A percentile compares a stretch with the other conserved stretches of the same genome.
phyloP scores from a whole-genome alignment of 1,140 invertebrate genomes.

The Riptortus pedestris region DNA sequence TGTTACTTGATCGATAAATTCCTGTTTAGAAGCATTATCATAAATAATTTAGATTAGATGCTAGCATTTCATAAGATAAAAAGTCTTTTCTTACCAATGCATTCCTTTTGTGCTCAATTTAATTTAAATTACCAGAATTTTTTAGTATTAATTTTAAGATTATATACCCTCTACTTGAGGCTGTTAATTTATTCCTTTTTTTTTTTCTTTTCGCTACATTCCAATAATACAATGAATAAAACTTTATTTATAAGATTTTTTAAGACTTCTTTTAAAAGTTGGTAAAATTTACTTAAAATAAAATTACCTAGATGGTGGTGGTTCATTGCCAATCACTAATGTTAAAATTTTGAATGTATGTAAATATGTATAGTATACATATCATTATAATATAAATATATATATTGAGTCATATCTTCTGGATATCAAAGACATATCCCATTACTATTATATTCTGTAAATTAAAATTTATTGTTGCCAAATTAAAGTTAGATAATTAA shows the following conservation, averaged over 20 bases:
- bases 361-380: conserved; percentile 16
- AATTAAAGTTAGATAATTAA: conserved; percentile 10
- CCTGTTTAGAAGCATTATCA: background rate
- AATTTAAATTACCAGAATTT: conserved; percentile 1
- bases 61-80: background rate
- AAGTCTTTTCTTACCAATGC: background rate
- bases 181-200: too few species aligned
- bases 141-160: conserved; percentile 3
- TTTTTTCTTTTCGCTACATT: too few species aligned
- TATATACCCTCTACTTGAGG: too few species aligned
- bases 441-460: conserved; percentile 6
- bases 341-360: too few species aligned
- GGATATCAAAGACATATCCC: conserved; percentile 17
- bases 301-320: background rate
- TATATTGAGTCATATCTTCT: conserved; percentile 7
- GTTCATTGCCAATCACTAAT: background rate
- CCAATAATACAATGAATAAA: too few species aligned
- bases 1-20: background rate
- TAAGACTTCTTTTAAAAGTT: too few species aligned
- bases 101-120: conserved; percentile 2
- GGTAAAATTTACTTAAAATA: background rate
- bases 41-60: background rate
- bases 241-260: too few species aligned
- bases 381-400: conserved; percentile 11
- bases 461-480: conserved; percentile 14